A percentile compares a stretch with the other conserved stretches of the same genome.
These are phyloP conservation scores for Panzeria rudis DNA, from an alignment of 2,888 invertebrate genomes.

Conservation along the genomic window DNA sequence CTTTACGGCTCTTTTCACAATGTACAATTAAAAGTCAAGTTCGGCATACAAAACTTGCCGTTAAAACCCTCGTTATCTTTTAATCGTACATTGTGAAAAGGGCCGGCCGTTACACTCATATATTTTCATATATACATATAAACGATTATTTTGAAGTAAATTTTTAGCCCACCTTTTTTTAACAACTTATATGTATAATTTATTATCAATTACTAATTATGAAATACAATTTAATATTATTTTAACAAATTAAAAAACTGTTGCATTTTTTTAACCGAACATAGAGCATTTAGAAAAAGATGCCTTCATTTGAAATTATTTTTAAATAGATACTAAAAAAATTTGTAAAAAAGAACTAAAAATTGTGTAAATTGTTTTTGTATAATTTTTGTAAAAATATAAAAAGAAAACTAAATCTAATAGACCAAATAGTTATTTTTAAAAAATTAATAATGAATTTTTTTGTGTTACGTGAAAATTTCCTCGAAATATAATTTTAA, in stretches of 20 bases:
- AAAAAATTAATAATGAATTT: slow-evolving; percentile 8
- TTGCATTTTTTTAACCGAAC: slow-evolving; percentile 61
- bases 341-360: slow-evolving; percentile 47
- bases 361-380: slow-evolving; percentile 66
- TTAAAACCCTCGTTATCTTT: no score
- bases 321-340: slow-evolving; percentile 17
- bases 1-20: no score
- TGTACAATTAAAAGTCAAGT: no score
- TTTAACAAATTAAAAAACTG: slow-evolving; percentile 15
- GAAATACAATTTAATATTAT: slow-evolving; percentile 32
- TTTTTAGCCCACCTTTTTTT: slow-evolving; percentile 68
- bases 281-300: background rate
- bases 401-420: slow-evolving; percentile 43
- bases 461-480: slow-evolving; percentile 51
- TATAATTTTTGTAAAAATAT: slow-evolving; percentile 68
- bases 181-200: slow-evolving; percentile 33
- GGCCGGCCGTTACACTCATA: no score
- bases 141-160: slow-evolving; percentile 60
- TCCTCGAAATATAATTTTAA: slow-evolving; percentile 58
- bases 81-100: no score
- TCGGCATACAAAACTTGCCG: no score
- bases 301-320: slow-evolving; percentile 12
- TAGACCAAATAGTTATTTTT: slow-evolving; percentile 64
- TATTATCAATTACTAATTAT: slow-evolving; percentile 32
- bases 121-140: slow-evolving; percentile 64